Conservation (phyloP, 2,113 vertebrate genomes). For the Catharus bicknelli region DNA sequence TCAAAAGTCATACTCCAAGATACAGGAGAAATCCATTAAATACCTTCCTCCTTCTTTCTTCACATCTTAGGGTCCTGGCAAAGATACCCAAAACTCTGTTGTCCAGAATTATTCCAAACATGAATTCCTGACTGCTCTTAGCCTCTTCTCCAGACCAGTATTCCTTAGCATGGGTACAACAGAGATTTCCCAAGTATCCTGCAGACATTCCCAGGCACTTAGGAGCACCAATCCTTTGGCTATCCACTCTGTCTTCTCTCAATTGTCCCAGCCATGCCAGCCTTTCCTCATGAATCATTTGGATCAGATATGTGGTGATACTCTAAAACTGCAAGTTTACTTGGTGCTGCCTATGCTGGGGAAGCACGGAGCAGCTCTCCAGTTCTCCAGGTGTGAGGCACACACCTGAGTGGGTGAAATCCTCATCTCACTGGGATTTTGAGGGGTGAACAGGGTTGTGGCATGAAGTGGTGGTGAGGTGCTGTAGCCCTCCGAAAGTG, state of each 20-base stretch:
- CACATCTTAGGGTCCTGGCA: background rate
- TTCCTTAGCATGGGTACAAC: fast-evolving
- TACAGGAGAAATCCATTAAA: background rate
- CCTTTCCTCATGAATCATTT: background rate
- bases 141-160: background rate
- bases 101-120: background rate
- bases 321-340: background rate
- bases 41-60: background rate
- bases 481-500: too few species aligned
- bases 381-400: background rate
- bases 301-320: fast-evolving
- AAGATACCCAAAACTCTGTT: background rate
- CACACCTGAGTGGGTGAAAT: background rate
- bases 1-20: background rate
- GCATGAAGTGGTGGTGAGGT: too few species aligned
- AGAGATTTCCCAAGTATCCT: background rate
- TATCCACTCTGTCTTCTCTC: background rate
- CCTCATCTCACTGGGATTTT: background rate
- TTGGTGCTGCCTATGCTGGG: background rate
- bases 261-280: background rate
- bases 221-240: background rate
- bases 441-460: background rate
- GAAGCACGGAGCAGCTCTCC: background rate
- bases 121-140: background rate
- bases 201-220: background rate